Evolutionary conservation across 2,113 vertebrate genomes (phyloP).

Genomic region (Pelecanus crispus): DNA sequence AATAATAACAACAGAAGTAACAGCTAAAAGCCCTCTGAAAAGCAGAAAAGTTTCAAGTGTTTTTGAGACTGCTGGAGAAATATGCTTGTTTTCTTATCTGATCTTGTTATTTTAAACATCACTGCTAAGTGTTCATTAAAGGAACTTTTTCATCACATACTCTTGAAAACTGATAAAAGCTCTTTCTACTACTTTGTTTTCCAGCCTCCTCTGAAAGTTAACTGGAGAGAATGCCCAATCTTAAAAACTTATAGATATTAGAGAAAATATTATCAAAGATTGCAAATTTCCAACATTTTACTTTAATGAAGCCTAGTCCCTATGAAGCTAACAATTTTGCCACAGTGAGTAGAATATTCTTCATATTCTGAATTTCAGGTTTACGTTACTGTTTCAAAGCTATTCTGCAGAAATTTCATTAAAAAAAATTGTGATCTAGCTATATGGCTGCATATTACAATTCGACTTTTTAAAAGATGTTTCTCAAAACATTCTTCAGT

Average conservation of each 20-base stretch:
- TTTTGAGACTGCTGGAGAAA: not conserved
- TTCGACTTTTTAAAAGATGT: not conserved
- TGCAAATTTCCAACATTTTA: not conserved
- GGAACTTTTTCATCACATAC: not conserved
- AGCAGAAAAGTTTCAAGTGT: not conserved
- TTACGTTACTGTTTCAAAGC: not conserved
- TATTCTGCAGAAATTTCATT: not conserved
- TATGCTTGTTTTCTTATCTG: not conserved
- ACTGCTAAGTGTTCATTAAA: not conserved
- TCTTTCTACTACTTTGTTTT: not conserved
- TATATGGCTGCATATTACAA: accelerated
- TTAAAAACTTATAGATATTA: not conserved
- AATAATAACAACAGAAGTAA: not conserved
- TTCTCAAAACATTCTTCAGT: not conserved
- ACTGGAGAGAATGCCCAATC: not conserved
- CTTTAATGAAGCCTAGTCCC: not conserved
- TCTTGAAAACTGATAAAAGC: not conserved
- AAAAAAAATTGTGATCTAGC: not conserved
- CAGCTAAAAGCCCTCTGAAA: not conserved
- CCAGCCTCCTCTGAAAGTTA: not conserved
- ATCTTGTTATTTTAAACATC: not conserved
- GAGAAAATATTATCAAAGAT: not conserved
- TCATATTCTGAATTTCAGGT: not conserved
- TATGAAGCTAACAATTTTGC: not conserved
- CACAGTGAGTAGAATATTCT: not conserved